Base-by-base conservation (phyloP, 2,797 vertebrate species). In the Avahi laniger region DNA sequence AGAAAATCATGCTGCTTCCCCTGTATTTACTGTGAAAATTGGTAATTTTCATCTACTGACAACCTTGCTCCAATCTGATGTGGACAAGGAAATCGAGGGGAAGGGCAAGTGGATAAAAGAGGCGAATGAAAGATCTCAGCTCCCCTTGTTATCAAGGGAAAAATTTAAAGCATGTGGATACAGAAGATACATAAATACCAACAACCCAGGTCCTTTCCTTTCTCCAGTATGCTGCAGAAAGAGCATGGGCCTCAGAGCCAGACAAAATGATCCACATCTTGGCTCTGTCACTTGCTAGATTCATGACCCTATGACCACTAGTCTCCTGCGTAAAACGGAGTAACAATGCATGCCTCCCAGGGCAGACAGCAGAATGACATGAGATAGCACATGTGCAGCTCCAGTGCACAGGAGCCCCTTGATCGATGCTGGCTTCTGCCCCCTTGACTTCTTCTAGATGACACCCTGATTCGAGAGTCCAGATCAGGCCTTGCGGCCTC, bases 31-130 rank as follows among this genome's bases (percentile, higher is more conserved):
- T 50, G 26, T 38, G 33, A 93, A 93, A 93, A 91, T 10, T 48
- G 24, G 43, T n/a, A 70, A 87, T 87, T 93, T 92, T 94, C 67
- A 81, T 30, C 87, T 89, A 38, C 54, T 82, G 59, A 91, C 52
- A 67, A 89, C 24, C 17, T 50, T 87, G 48, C 70, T 97, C 67
- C 69, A 83, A 89, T 89, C 0, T 89, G 54, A 43, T 61, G 50
- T 13, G 13, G 59, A 46, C 61, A 78, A 78, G 11, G 48, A 93
- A 81, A 88, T 6, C 1, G 3, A 22, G 80, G 11, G 17, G 35
- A 10, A 17, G 6, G 28, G 57, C 6, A 33, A 8, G 28, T 30
- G 18, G 59, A 13, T 61, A 50, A 14, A 90, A 70, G 46, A 54
- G 11, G 11, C 10, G 28, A 85, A 73, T 20, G 17, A 35, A 80